Evolutionary conservation across 1,140 invertebrate genomes (phyloP).

Genomic region (Rhynchophorus ferrugineus): DNA sequence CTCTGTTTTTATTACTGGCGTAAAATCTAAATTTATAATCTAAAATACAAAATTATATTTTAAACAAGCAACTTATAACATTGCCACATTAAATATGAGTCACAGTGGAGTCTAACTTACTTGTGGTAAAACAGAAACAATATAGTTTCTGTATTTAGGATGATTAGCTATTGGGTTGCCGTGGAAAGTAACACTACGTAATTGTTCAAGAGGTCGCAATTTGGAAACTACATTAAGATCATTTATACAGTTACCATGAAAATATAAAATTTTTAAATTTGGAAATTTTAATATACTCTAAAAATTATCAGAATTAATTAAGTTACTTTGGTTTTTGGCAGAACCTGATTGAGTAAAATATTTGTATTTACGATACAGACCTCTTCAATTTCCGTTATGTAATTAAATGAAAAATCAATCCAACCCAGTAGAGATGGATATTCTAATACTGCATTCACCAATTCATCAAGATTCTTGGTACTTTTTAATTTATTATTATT

Average conservation of each 20-base stretch:
- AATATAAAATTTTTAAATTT: constrained; percentile 40
- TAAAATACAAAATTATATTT: constrained; percentile 14
- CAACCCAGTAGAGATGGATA: constrained; percentile 42
- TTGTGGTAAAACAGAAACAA: constrained; percentile 45
- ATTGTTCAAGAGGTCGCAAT: constrained; percentile 38
- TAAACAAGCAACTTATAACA: neutral
- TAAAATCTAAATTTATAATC: constrained; percentile 43
- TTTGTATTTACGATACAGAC: constrained; percentile 28
- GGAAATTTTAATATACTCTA: constrained; percentile 35
- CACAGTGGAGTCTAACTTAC: constrained; percentile 31
- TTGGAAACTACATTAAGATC: constrained; percentile 41
- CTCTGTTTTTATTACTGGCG: constrained; percentile 36
- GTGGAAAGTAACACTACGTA: constrained; percentile 46
- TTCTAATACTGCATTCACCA: constrained; percentile 40
- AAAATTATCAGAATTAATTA: neutral
- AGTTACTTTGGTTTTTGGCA: neutral
- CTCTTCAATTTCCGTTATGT: constrained; percentile 42
- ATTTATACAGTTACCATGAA: constrained; percentile 48
- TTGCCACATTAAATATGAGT: too few relatives aligned
- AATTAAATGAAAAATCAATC: constrained; percentile 50
- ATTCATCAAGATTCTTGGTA: constrained; percentile 37
- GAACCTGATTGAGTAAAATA: neutral
- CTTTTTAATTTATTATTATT: constrained; percentile 46
- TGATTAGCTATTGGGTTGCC: constrained; percentile 47
- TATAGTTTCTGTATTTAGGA: constrained; percentile 41